Evolutionary conservation across 2,113 vertebrate species (phyloP).

Genomic region (Camelus dromedarius): DNA sequence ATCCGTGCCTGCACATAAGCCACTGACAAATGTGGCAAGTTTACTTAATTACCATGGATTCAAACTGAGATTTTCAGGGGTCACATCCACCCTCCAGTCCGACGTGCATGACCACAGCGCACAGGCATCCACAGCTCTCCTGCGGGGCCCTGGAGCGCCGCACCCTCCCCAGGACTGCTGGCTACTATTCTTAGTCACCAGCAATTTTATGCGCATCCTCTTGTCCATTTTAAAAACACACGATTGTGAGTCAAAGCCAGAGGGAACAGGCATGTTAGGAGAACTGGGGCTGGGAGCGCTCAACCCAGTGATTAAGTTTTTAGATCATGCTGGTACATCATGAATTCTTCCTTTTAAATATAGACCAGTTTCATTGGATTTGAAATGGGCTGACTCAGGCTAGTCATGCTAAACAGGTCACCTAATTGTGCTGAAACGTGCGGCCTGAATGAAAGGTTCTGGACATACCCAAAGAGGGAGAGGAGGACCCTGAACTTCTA

Average conservation of each 20-base stretch:
- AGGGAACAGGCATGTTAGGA: neutral
- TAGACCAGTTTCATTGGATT: conserved; percentile 55
- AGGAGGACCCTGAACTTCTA: neutral
- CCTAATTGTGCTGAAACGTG: conserved; percentile 8
- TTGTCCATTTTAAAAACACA: conserved; percentile 65
- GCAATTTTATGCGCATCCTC: conserved; percentile 59
- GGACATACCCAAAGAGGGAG: neutral
- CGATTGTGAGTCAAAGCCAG: conserved; percentile 62
- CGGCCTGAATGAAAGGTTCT: conserved; percentile 59
- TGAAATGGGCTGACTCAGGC: conserved; percentile 60
- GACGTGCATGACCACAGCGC: conserved; percentile 49
- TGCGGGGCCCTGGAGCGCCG: neutral
- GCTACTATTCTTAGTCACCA: conserved; percentile 81
- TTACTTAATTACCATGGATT: neutral
- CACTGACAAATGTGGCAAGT: neutral
- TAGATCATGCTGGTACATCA: conserved; percentile 28
- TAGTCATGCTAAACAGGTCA: conserved; percentile 44
- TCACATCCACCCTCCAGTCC: neutral
- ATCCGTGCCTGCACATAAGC: neutral
- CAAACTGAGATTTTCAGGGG: conserved; percentile 53
- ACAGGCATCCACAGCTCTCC: neutral
- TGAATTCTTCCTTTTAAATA: conserved; percentile 75
- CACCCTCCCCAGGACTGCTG: conserved; percentile 67
- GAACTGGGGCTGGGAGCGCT: neutral
- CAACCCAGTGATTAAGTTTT: conserved; percentile 70